Evolutionary conservation across 2,888 invertebrate species (phyloP).

Genomic region (Panzeria rudis): DNA sequence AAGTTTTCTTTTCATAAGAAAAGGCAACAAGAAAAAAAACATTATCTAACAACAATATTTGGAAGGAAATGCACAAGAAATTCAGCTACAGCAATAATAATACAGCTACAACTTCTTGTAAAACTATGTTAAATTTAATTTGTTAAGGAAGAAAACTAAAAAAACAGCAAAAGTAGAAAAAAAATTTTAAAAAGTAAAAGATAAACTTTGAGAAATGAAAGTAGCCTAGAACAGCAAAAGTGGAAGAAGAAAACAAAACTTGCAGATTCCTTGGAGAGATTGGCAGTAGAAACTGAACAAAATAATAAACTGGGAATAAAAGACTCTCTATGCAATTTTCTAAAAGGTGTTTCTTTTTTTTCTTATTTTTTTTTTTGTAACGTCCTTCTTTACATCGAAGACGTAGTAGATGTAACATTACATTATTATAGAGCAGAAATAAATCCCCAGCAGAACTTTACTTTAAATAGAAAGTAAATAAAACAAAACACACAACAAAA

Average conservation of each 20-base stretch:
- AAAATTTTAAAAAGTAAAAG: conserved; percentile 12
- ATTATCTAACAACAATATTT: conserved; percentile 24
- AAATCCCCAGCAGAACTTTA: conserved; percentile 24
- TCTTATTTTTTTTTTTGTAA: not conserved
- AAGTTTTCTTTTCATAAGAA: conserved; percentile 55
- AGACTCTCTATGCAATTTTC: conserved; percentile 64
- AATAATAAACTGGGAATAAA: conserved; percentile 52
- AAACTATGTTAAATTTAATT: conserved; percentile 73
- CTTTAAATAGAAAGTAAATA: conserved; percentile 24
- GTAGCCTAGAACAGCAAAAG: conserved; percentile 41
- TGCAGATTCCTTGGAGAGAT: conserved; percentile 56
- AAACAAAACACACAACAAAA: conserved; percentile 21
- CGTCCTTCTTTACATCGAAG: not conserved
- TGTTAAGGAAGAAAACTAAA: conserved; percentile 48
- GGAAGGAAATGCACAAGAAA: conserved; percentile 54
- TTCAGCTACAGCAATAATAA: conserved; percentile 44
- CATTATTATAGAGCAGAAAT: conserved; percentile 31
- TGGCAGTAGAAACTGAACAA: conserved; percentile 41
- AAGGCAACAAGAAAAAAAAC: conserved; percentile 49
- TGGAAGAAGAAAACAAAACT: conserved; percentile 50
- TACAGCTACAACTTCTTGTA: conserved; percentile 54
- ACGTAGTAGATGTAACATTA: conserved; percentile 28
- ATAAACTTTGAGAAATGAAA: conserved; percentile 46
- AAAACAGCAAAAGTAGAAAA: conserved; percentile 8
- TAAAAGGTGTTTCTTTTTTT: conserved; percentile 71